Base-by-base conservation (phyloP, 2,113 vertebrate species). In the Sebastes fasciatus region DNA sequence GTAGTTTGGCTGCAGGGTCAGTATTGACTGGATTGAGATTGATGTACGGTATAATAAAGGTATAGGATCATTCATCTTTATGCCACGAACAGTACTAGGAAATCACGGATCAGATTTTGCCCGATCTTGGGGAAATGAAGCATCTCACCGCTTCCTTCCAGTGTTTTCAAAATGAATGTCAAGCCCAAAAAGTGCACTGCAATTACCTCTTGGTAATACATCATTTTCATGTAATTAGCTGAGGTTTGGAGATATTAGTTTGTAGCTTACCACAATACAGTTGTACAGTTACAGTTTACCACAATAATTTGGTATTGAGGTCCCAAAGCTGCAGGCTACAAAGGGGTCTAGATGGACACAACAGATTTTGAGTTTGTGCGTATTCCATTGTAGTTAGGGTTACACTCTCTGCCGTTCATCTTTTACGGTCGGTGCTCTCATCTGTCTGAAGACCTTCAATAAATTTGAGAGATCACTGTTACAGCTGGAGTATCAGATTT, bases 331-430 rank as follows among this genome's bases (percentile, higher is more conserved):
- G 11, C 42, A 45, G 9, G 13, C 17, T 58, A 11, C 26, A 68
- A 42, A 74, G 17, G 62, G 21, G 14, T 69, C 19, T 57, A 55
- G 12, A 83, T 34, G 82, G 66, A 76, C 64, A n/a, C 52, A 9
- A 55, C 23, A 26, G 62, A 55, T 48, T 45, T 7, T 45, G 4
- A 60, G 5, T 60, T 46, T 49, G 34, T 11, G 26, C 49, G 34
- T 54, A 6, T 67, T 68, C 55, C 21, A 21, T 48, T 21, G 9
- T 51, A 67, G 69, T 73, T 34, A 13, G 16, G n/a, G 52, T 66
- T 68, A 62, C 40, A 40, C 8, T 72, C 13, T 51, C 16, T 23
- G 34, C 21, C n/a, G 1, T 45, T 46, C 48, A 14, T 74, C n/a
- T 40, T 63, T 68, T 23, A 26, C n/a, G 45, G 42, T 23, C 43